A percentile compares a stretch with the other conserved stretches of the same genome.
phyloP scores from a whole-genome alignment of 2,888 invertebrate genomes.

The Mallateleia sp. region DNA sequence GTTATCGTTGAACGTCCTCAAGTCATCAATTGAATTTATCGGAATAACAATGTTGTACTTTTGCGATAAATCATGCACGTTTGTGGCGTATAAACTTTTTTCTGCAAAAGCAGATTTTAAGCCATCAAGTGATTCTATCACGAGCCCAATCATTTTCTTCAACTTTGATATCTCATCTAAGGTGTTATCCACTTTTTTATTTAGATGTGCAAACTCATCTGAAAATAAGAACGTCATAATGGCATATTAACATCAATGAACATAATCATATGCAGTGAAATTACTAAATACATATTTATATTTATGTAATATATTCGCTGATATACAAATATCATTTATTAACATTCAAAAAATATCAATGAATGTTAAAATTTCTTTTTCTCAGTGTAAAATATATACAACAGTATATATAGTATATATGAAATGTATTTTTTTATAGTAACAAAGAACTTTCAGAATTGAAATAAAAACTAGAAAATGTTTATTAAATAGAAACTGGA shows the following conservation, averaged over 20 bases:
- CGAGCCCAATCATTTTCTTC: not conserved
- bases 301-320: slow-evolving; percentile 2
- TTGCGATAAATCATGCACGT: not conserved
- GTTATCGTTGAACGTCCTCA: not conserved
- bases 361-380: not conserved
- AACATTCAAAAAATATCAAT: not conserved
- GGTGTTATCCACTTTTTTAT: not conserved
- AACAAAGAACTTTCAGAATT: not conserved
- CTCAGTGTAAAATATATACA: slow-evolving; percentile 2
- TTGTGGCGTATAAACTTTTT: not conserved
- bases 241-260: slow-evolving; percentile 2
- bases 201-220: slow-evolving; percentile 2
- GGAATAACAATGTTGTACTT: slow-evolving; percentile 3
- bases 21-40: not conserved
- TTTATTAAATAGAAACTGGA: slow-evolving; percentile 1
- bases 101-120: slow-evolving; percentile 2
- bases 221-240: slow-evolving; percentile 2
- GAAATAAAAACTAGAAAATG: not conserved
- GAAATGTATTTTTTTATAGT: slow-evolving; percentile 2
- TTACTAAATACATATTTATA: slow-evolving; percentile 2
- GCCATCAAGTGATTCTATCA: not conserved
- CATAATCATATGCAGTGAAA: not conserved
- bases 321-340: not conserved
- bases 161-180: not conserved
- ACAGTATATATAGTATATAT: not conserved